These are phyloP conservation scores for Morelia viridis DNA, from an alignment of 2,797 vertebrate genomes.

Conservation along the genomic window DNA sequence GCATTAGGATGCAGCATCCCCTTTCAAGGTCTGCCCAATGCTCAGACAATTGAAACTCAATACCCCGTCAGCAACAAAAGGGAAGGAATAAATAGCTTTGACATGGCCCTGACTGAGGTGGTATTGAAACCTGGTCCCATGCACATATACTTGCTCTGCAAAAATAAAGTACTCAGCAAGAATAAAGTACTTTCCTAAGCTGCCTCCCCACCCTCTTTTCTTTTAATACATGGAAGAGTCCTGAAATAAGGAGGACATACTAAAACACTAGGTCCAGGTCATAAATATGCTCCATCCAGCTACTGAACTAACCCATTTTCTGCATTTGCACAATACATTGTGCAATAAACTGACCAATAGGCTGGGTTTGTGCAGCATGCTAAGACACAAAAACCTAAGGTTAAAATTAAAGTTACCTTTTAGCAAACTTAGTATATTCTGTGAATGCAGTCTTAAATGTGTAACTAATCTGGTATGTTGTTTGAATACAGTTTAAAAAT, in stretches of 20 bases:
- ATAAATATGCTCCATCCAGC: background rate
- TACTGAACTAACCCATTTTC: background rate
- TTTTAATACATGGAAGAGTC: background rate
- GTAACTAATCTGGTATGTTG: background rate
- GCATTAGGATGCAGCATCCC: slow-evolving; percentile 34
- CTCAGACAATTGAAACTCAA: slow-evolving; percentile 61
- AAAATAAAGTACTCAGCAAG: background rate
- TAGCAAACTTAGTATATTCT: background rate
- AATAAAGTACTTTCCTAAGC: background rate
- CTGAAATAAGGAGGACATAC: background rate
- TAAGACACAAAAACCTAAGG: background rate
- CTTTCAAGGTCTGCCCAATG: slow-evolving; percentile 50
- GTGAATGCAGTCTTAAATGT: background rate
- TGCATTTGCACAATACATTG: background rate
- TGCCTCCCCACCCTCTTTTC: background rate
- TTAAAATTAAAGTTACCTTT: background rate
- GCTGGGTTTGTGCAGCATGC: background rate
- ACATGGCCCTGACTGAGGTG: fast-evolving
- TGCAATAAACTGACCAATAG: background rate
- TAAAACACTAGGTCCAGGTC: background rate
- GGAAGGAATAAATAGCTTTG: slow-evolving; percentile 26
- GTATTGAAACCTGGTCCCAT: fast-evolving
- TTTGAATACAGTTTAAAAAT: background rate
- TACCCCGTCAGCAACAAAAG: slow-evolving; percentile 6
- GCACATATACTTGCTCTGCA: fast-evolving